Evolutionary conservation across 2,888 invertebrate genomes (phyloP).

Genomic region (Pegoplata infirma): DNA sequence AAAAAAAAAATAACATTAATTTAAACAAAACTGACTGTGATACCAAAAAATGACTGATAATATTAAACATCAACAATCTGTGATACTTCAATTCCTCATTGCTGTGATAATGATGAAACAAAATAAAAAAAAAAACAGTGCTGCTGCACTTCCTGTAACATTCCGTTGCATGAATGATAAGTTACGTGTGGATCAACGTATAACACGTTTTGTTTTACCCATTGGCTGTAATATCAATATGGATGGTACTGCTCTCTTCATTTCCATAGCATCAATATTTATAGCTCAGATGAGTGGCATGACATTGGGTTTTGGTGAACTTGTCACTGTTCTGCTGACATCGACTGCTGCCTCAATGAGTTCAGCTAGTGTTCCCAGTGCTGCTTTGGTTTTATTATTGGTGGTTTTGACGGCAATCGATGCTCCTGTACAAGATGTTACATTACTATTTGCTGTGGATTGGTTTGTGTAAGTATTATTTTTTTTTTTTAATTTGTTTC

Average conservation of each 20-base stretch:
- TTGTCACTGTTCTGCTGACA: slow-evolving; percentile 90
- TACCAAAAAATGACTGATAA: slow-evolving; percentile 53
- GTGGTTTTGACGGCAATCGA: slow-evolving; percentile 90
- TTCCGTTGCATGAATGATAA: slow-evolving; percentile 92
- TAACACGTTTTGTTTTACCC: slow-evolving; percentile 92
- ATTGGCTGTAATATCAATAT: slow-evolving; percentile 96
- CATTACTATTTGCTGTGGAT: slow-evolving; percentile 90
- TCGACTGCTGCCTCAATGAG: slow-evolving; percentile 93
- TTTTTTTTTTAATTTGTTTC: too few species aligned
- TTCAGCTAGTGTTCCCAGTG: slow-evolving; percentile 91
- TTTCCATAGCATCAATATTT: slow-evolving; percentile 91
- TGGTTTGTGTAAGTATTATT: slow-evolving; percentile 95
- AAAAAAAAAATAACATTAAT: slow-evolving; percentile 39
- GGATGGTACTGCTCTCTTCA: slow-evolving; percentile 94
- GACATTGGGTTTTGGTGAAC: slow-evolving; percentile 87
- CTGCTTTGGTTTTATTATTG: slow-evolving; percentile 88
- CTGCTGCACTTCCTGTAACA: slow-evolving; percentile 92
- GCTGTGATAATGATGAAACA: slow-evolving; percentile 49
- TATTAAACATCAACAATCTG: slow-evolving; percentile 49
- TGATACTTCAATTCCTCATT: slow-evolving; percentile 54
- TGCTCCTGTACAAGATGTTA: slow-evolving; percentile 89
- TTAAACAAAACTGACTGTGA: slow-evolving; percentile 57
- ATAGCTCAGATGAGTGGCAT: slow-evolving; percentile 93
- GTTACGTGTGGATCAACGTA: slow-evolving; percentile 87
- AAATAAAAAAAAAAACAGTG: slow-evolving; percentile 79